phyloP scores from a whole-genome alignment of 1,140 invertebrate species.

The Aphelenchoides avenae region DNA sequence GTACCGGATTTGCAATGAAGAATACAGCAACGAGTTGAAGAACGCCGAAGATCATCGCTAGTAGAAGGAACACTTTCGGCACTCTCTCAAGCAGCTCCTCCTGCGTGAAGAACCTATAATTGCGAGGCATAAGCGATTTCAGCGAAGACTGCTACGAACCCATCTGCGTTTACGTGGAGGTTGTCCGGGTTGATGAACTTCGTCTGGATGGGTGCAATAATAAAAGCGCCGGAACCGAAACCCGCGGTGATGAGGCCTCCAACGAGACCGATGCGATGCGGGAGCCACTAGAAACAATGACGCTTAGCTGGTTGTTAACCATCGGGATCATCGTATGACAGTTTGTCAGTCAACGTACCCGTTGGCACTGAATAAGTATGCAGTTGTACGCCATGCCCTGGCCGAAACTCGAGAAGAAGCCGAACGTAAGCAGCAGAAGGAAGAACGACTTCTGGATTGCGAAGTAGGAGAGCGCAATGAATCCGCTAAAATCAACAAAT shows the following conservation, averaged over 20 bases:
- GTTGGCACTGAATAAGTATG: slow-evolving; percentile 41
- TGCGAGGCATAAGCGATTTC: no score
- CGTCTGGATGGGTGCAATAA: slow-evolving; percentile 41
- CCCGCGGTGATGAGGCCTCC: slow-evolving; percentile 40
- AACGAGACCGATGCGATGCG: slow-evolving; percentile 30
- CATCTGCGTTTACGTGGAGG: slow-evolving; percentile 27
- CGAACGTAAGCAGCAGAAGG: slow-evolving; percentile 32
- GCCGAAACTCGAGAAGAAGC: slow-evolving; percentile 33
- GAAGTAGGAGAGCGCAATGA: slow-evolving; percentile 33
- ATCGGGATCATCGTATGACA: no score
- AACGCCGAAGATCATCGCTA: slow-evolving; percentile 32
- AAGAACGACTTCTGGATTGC: slow-evolving; percentile 43
- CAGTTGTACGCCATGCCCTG: slow-evolving; percentile 40
- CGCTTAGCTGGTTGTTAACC: no score
- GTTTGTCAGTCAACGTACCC: no score
- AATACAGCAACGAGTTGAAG: slow-evolving; percentile 42
- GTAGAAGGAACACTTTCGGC: slow-evolving; percentile 40
- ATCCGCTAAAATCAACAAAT: slow-evolving; percentile 14
- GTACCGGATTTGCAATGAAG: slow-evolving; percentile 36
- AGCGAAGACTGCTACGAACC: slow-evolving; percentile 21
- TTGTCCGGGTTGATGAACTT: slow-evolving; percentile 43
- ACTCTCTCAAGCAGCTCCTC: slow-evolving; percentile 41
- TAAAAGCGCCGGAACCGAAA: slow-evolving; percentile 42
- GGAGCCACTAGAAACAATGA: slow-evolving; percentile 33
- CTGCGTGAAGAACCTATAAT: slow-evolving; percentile 44